Evolutionary conservation across 1,140 invertebrate genomes (phyloP).

Genomic region (Pseudomyrmex sp.): DNA sequence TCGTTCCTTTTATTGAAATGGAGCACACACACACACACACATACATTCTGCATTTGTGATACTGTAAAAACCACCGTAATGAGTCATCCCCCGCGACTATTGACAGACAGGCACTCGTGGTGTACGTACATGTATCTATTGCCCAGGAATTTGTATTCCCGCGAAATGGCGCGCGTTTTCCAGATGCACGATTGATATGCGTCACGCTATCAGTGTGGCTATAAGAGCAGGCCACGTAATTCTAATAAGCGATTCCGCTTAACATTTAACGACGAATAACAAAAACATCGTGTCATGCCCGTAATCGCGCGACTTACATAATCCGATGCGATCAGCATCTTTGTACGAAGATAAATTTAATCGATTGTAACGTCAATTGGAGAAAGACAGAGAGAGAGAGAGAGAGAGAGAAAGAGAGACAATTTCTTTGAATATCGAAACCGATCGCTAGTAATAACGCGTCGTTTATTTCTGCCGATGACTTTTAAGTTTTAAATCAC

Average conservation of each 20-base stretch:
- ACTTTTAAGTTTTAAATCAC: background rate
- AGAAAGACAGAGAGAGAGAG: too few species aligned
- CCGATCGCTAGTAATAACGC: too few species aligned
- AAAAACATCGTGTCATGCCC: background rate
- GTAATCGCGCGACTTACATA: background rate
- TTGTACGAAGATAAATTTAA: background rate
- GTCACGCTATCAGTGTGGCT: conserved; percentile 4
- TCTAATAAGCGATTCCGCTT: conserved; percentile 38
- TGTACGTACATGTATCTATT: background rate
- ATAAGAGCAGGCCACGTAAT: conserved; percentile 31
- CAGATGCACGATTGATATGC: conserved; percentile 38
- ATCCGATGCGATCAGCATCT: background rate
- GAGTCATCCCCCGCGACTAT: conserved; percentile 9
- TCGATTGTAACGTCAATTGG: background rate
- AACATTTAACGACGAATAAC: conserved; percentile 18
- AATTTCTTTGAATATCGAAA: too few species aligned
- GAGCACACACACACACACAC: background rate
- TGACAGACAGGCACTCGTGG: conserved; percentile 11
- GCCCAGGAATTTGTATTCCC: conserved; percentile 1
- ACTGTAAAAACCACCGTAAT: conserved; percentile 5
- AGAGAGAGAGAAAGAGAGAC: too few species aligned
- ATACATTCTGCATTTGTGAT: background rate
- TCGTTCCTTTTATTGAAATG: background rate
- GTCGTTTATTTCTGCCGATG: background rate
- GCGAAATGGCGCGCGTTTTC: conserved; percentile 22